Evolutionary conservation across 2,888 invertebrate genomes (phyloP).

Genomic region (Diloba caeruleocephala): DNA sequence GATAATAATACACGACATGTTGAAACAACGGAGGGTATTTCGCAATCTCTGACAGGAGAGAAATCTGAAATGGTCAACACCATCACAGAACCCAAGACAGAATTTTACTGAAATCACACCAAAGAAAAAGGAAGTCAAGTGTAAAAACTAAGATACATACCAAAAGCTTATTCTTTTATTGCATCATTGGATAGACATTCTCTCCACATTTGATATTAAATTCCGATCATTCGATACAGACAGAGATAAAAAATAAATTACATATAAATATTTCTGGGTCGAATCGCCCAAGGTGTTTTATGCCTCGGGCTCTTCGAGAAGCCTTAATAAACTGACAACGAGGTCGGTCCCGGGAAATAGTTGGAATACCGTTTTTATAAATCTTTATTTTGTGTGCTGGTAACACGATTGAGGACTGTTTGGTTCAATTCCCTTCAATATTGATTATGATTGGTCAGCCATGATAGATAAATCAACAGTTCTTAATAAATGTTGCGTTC

Average conservation of each 20-base stretch:
- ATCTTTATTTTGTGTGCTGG: not conserved
- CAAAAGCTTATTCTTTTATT: conserved; percentile 36
- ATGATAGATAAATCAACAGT: no score
- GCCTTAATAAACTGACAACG: conserved; percentile 48
- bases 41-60: no score
- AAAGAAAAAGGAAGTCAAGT: conserved; percentile 8
- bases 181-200: conserved; percentile 35
- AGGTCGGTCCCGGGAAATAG: conserved; percentile 9
- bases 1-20: no score
- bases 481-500: no score
- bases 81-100: no score
- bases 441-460: no score
- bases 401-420: no score
- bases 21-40: no score
- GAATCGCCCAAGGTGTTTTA: conserved; percentile 26
- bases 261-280: conserved; percentile 35
- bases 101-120: no score
- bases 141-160: conserved; percentile 9
- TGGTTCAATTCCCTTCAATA: no score
- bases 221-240: conserved; percentile 45
- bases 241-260: conserved; percentile 41
- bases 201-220: conserved; percentile 47
- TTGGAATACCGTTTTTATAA: conserved; percentile 23
- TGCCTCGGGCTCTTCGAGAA: conserved; percentile 9
- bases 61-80: no score